Evolutionary conservation across 2,888 invertebrate genomes (phyloP).

Genomic region (Rotaria socialis): DNA sequence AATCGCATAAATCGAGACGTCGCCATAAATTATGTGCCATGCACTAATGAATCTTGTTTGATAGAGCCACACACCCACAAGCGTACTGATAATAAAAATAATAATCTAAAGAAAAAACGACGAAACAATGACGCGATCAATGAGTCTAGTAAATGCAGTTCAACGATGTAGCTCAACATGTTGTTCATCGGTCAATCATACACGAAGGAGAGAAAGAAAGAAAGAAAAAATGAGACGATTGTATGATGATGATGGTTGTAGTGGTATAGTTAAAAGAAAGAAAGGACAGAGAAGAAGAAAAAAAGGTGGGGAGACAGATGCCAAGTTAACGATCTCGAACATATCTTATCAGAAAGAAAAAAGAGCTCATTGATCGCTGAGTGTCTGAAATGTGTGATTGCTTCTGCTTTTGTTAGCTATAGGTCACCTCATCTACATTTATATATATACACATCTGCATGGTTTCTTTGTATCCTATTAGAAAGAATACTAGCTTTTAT

Average conservation of each 20-base stretch:
- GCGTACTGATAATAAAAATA: not conserved
- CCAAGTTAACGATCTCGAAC: slow-evolving; percentile 28
- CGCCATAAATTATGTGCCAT: slow-evolving; percentile 14
- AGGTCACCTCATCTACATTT: not conserved
- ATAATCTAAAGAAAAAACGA: not conserved
- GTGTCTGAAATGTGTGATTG: not conserved
- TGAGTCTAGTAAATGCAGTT: not conserved
- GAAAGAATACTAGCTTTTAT: not conserved
- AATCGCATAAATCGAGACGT: slow-evolving; percentile 14
- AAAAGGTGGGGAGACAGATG: slow-evolving; percentile 6
- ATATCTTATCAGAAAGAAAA: slow-evolving; percentile 1
- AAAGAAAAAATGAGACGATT: not conserved
- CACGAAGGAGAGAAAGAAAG: not conserved
- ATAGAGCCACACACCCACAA: not conserved
- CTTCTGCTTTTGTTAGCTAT: not conserved
- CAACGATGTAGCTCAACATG: not conserved
- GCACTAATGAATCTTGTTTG: not conserved
- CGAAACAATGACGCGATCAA: not conserved
- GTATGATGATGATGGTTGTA: not conserved
- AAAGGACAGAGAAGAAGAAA: not conserved
- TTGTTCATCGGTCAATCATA: slow-evolving; percentile 23
- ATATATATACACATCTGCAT: no score
- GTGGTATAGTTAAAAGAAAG: not conserved
- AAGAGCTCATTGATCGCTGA: not conserved
- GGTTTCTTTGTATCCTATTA: not conserved